Percentiles rank a stretch among this genome's conserved stretches.
Evolutionary conservation across 2,888 invertebrate genomes (phyloP).

Genomic region (Trachelus tabidus): DNA sequence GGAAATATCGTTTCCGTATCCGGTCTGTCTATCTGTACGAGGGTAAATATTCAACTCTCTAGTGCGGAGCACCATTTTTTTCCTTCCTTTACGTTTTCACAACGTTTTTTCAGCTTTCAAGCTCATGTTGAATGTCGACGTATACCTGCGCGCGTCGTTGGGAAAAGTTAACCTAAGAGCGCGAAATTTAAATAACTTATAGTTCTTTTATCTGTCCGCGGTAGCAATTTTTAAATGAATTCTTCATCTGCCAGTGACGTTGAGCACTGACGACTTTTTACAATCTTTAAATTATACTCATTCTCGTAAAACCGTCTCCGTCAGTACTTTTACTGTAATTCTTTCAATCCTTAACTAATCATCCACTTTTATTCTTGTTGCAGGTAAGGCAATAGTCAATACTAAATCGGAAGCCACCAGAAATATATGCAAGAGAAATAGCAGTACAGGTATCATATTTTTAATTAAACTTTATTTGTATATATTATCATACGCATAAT

Average conservation of each 20-base stretch:
- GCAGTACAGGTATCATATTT: not conserved
- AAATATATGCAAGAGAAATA: not conserved
- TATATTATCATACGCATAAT: not conserved
- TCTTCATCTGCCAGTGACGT: not conserved
- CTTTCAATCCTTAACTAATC: not conserved
- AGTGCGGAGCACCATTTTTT: conserved; percentile 1
- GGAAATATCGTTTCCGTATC: conserved; percentile 48
- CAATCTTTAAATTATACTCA: not conserved
- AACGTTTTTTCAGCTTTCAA: not conserved
- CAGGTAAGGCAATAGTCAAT: not conserved
- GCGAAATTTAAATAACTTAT: conserved; percentile 10
- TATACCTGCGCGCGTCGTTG: not conserved
- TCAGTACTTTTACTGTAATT: not conserved
- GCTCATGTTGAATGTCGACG: not conserved
- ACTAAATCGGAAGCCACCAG: not conserved
- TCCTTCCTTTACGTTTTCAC: conserved; percentile 10
- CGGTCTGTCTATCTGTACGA: conserved; percentile 19
- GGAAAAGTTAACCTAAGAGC: not conserved
- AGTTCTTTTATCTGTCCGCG: not conserved
- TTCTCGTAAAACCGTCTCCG: not conserved
- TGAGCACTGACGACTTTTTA: not conserved
- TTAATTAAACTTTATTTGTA: not conserved
- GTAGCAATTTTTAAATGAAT: not conserved
- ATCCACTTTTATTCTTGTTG: not conserved
- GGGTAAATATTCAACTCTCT: conserved; percentile 13